phyloP scores from a whole-genome alignment of 1,140 invertebrate genomes.

The silkworm (Bombyx mori) region DNA sequence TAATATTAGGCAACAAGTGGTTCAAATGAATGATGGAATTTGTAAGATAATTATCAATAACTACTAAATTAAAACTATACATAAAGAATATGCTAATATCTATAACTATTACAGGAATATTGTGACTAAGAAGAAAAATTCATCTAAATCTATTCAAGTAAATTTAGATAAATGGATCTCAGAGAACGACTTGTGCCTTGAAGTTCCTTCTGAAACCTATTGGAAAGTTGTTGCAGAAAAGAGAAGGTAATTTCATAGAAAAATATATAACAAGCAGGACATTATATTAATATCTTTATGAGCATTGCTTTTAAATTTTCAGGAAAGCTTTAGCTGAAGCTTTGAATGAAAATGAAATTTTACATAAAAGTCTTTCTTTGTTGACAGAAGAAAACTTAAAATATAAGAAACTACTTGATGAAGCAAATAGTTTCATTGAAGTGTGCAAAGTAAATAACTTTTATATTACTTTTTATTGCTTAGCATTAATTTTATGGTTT shows the following conservation, averaged over 20 bases:
- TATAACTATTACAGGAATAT: constrained; percentile 10
- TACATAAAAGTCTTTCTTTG: constrained; percentile 14
- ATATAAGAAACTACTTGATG: constrained; percentile 19
- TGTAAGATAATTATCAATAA: no score
- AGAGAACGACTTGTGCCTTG: constrained; percentile 8
- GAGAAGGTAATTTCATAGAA: constrained; percentile 17
- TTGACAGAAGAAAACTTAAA: constrained; percentile 17
- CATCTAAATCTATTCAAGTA: constrained; percentile 17
- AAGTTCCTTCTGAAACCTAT: constrained; percentile 15
- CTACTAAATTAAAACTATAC: no score
- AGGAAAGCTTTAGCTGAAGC: constrained; percentile 21
- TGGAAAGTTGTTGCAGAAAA: constrained; percentile 22
- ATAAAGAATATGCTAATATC: no score
- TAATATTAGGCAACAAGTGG: no score
- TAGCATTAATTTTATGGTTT: not conserved
- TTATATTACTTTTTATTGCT: not conserved
- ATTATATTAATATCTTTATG: not conserved
- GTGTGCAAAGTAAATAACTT: constrained; percentile 18
- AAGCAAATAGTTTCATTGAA: constrained; percentile 23
- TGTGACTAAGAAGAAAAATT: constrained; percentile 9
- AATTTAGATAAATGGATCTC: constrained; percentile 14
- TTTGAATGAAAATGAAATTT: constrained; percentile 23
- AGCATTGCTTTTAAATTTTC: constrained; percentile 3
- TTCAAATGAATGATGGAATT: no score
- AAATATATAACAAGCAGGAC: not conserved